A percentile compares a stretch with the other conserved stretches of the same genome.
phyloP scores from a whole-genome alignment of 1,140 invertebrate species.

The Polypedilum vanderplanki region DNA sequence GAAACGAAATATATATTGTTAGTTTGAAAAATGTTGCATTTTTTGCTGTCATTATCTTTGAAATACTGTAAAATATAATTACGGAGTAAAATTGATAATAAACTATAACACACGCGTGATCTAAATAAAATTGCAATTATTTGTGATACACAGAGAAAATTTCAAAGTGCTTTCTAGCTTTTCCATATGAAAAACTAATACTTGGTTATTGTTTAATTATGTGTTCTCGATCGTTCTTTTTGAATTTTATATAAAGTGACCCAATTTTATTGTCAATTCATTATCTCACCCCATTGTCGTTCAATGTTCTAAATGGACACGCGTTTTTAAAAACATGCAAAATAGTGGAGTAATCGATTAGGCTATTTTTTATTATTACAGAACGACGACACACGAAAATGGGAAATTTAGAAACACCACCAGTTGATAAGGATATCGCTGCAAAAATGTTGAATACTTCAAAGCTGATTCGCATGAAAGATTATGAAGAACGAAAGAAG shows the following conservation, averaged over 20 bases:
- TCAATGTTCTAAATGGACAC: background rate
- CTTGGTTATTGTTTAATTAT: too few species aligned
- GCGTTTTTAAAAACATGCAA: background rate
- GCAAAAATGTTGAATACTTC: background rate
- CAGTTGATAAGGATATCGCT: background rate
- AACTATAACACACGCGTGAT: background rate
- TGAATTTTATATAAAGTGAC: too few species aligned
- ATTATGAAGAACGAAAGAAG: background rate
- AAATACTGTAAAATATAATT: too few species aligned
- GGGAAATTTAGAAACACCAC: background rate
- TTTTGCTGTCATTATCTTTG: too few species aligned
- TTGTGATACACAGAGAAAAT: background rate
- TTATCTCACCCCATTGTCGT: too few species aligned
- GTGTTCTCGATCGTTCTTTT: too few species aligned
- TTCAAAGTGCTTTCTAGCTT: too few species aligned
- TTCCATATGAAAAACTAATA: too few species aligned
- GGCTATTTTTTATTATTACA: background rate
- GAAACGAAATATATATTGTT: too few species aligned
- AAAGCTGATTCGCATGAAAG: background rate
- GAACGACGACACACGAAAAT: background rate
- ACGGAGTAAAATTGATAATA: background rate
- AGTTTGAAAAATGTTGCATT: too few species aligned
- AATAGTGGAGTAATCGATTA: background rate
- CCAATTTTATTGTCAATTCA: too few species aligned
- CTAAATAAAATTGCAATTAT: background rate